phyloP scores from a whole-genome alignment of 2,113 vertebrate species.

The Spheniscus mendiculus region DNA sequence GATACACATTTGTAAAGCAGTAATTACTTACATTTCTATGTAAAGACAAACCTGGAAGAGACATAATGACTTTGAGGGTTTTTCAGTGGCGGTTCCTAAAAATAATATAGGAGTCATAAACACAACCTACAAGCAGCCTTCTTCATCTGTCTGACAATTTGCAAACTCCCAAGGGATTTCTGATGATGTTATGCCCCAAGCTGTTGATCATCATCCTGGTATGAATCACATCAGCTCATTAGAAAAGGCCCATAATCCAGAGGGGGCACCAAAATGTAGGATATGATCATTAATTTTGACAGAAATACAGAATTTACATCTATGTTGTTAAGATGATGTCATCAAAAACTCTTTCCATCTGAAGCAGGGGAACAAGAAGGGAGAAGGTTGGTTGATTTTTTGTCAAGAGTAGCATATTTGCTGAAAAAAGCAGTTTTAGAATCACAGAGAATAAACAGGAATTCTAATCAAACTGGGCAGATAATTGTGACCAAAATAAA shows the following conservation, averaged over 20 bases:
- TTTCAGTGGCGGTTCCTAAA: constrained; percentile 12
- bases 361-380: not conserved
- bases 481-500: not conserved
- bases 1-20: not conserved
- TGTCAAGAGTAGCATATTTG: not conserved
- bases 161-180: not conserved
- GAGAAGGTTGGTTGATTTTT: not conserved
- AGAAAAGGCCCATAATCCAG: not conserved
- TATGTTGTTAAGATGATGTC: not conserved
- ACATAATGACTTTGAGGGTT: not conserved
- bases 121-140: not conserved
- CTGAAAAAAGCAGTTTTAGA: not conserved
- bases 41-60: not conserved
- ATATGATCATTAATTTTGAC: constrained; percentile 2
- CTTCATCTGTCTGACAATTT: constrained; percentile 32
- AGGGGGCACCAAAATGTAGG: not conserved
- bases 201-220: not conserved
- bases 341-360: not conserved
- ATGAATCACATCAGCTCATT: constrained; percentile 40
- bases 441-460: not conserved
- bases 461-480: not conserved
- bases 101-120: not conserved
- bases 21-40: not conserved
- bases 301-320: not conserved
- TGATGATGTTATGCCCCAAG: constrained; percentile 8